Base-by-base conservation (phyloP, 2,888 invertebrate genomes). In the Ennomos fuscantarius region DNA sequence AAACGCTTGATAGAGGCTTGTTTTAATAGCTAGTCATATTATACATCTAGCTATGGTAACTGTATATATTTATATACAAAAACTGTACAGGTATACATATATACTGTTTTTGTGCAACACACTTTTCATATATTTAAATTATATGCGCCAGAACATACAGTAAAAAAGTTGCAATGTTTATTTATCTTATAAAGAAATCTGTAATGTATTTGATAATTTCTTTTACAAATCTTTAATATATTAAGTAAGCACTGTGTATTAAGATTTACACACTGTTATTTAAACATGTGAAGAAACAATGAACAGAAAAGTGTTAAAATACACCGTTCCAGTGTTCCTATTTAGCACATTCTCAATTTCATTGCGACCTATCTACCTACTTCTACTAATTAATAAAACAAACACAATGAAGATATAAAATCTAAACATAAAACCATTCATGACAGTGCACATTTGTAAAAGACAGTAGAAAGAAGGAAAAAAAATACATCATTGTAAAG, bases 1-100 rank as follows among this genome's bases (percentile, higher is more conserved):
- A 87, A 82, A 77, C 69, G 79, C 86, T 85, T 87, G 84, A 85
- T 87, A 84, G 84, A 79, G 68, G 78, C 76, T 81, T 70, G 78
- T 79, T 84, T 76, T 72, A 82, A 83, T 85, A 73, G 75, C 77
- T 79, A 74, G 76, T 80, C 79, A 24, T 24, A 1, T 78, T 77
- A 78, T 81, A 79, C 77, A 78, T 84, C 84, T 74, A 78, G 80
- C 72, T n/a, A n/a, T n/a, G n/a, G n/a, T n/a, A n/a, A n/a, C n/a
- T n/a, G n/a, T n/a, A n/a, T n/a, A n/a, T n/a, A n/a, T n/a, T n/a
- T n/a, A n/a, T n/a, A n/a, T n/a, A n/a, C n/a, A n/a, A n/a, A n/a
- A n/a, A n/a, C n/a, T n/a, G n/a, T 15, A 15, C 3, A 15, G 2
- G 3, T 15, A 3, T 24, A 24, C 24, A 6, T 24, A 24, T 24